Base-by-base conservation (phyloP, 2,888 invertebrate species). In the Anaspis maculata region DNA sequence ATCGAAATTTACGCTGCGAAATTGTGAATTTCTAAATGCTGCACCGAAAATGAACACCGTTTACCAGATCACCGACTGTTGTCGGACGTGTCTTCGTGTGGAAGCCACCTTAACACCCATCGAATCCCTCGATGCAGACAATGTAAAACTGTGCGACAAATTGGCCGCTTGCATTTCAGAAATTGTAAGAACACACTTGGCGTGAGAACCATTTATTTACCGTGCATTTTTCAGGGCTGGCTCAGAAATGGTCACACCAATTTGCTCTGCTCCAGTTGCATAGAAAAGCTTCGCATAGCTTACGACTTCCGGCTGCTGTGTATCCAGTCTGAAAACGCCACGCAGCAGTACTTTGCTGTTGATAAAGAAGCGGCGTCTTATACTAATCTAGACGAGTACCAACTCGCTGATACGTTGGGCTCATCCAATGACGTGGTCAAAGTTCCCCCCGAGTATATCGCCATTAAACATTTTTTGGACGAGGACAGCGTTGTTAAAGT, bases 91-190 rank as follows among this genome's bases (percentile, higher is more conserved):
- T 32, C 24, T 41, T 19, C 29, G 41, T 13, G 30, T 41, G 13
- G 41, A 41, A 31, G 33, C 23, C 28, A 16, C 30, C 28, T 30
- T 36, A 34, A 38, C 41, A 12, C 33, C 37, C 24, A 21, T 37
- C 19, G 31, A 30, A 31, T 16, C 38, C 1, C 9, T 37, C 7
- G 41, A 41, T 13, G 29, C 5, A 11, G 41, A 41, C 32, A 41
- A 38, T 32, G 38, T 41, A 16, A 41, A 38, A 41, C 26, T 41
- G 31, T 28, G 37, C 33, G 41, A 41, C 29, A 41, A 41, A 41
- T 32, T 41, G 7, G 15, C 27, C 14, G 32, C 37, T 24, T 41
- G 41, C 24, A 10, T 41, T 11, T 21, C 41, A 2, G 41, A 41
- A 22, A 33, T 41, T 11, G 41, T 41, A 29, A 41, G 41, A 27